Percentiles rank a stretch among this genome's conserved stretches.
Conservation (phyloP, 2,113 vertebrate genomes). For the Anolis sagrei region DNA sequence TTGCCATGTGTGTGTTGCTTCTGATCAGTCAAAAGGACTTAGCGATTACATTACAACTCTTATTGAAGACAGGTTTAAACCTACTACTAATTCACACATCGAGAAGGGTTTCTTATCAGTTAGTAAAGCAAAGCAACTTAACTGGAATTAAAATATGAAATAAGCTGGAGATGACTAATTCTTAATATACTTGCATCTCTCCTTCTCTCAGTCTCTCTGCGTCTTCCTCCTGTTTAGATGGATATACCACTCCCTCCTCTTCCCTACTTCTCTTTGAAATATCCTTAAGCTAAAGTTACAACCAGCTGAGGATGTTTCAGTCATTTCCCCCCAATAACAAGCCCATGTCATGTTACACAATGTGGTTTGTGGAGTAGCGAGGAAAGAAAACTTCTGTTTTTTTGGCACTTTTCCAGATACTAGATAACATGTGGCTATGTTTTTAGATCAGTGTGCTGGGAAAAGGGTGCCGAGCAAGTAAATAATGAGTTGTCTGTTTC, state of each 20-base stretch:
- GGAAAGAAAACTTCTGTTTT: constrained; percentile 33
- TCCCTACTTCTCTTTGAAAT: not conserved
- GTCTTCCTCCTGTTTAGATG: not conserved
- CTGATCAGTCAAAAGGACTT: constrained; percentile 53
- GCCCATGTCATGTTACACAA: not conserved
- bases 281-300: not conserved
- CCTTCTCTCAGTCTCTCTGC: not conserved
- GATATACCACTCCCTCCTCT: not conserved
- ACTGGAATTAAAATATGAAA: constrained; percentile 20
- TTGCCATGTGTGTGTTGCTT: not conserved
- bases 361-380: not conserved
- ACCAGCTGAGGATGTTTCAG: not conserved
- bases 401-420: constrained; percentile 8
- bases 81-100: constrained; percentile 38
- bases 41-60: constrained; percentile 46
- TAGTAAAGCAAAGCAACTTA: constrained; percentile 30
- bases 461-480: not conserved
- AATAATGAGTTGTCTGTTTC: constrained; percentile 38
- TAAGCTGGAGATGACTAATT: not conserved
- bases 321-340: not conserved
- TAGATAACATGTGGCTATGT: not conserved
- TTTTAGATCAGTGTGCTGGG: constrained; percentile 12
- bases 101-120: constrained; percentile 22
- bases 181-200: not conserved
- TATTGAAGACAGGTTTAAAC: constrained; percentile 46